Evolutionary conservation across 2,888 invertebrate species (phyloP).

Genomic region (Ischnus inquisitorius): DNA sequence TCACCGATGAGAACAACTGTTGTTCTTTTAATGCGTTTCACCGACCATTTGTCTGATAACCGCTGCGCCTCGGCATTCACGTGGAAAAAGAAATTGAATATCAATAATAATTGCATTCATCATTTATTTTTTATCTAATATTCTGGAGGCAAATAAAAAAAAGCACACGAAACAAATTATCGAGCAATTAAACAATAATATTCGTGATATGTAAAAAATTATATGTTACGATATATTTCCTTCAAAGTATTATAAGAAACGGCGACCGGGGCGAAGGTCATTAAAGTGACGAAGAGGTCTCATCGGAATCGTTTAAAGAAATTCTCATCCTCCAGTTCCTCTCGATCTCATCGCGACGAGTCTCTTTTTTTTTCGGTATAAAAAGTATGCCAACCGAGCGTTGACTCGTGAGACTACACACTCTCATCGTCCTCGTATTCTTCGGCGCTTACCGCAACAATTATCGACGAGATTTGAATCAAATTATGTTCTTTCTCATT

Average conservation of each 20-base stretch:
- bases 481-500: constrained; percentile 18
- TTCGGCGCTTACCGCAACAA: constrained; percentile 1
- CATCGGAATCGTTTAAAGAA: constrained; percentile 19
- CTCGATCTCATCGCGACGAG: constrained; percentile 37
- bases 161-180: too few species aligned
- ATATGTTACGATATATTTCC: neutral
- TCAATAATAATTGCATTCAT: too few species aligned
- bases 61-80: too few species aligned
- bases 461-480: constrained; percentile 19
- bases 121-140: too few species aligned
- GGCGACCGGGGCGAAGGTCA: constrained; percentile 21
- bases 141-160: too few species aligned
- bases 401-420: constrained; percentile 3
- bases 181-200: too few species aligned
- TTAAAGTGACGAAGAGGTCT: neutral
- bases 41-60: too few species aligned
- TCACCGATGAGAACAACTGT: neutral
- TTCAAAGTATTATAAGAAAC: constrained; percentile 11
- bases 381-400: constrained; percentile 39
- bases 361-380: neutral
- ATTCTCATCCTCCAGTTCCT: constrained; percentile 26
- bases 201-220: neutral
- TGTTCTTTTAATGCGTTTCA: neutral
- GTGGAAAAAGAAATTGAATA: too few species aligned
- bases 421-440: neutral